Evolutionary conservation across 2,888 invertebrate species (phyloP).

Genomic region (Diarsia mendica): DNA sequence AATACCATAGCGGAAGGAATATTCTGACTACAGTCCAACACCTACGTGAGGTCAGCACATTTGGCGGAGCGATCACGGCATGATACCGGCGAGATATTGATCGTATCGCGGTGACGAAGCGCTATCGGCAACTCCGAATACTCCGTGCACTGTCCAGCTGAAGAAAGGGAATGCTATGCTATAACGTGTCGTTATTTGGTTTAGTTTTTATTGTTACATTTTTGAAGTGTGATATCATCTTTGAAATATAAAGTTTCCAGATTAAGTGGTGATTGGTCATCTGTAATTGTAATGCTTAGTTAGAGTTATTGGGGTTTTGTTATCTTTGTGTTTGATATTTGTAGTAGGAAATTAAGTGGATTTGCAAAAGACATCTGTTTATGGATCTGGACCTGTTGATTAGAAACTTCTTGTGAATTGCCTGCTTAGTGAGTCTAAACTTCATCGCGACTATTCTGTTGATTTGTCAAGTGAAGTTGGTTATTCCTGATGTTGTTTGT

Average conservation of each 20-base stretch:
- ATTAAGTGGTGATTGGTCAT: constrained; percentile 49
- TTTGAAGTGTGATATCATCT: constrained; percentile 69
- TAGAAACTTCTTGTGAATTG: constrained; percentile 14
- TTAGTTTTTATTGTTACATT: constrained; percentile 74
- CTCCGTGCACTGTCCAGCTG: constrained; percentile 83
- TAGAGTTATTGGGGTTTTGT: constrained; percentile 23
- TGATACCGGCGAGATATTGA: constrained; percentile 88
- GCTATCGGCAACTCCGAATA: constrained; percentile 83
- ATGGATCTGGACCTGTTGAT: constrained; percentile 23
- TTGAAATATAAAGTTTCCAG: constrained; percentile 68
- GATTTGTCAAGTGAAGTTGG: constrained; percentile 5
- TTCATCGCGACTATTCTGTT: constrained; percentile 5
- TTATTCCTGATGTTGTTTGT: too few species aligned
- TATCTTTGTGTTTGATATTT: constrained; percentile 35
- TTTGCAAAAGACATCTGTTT: constrained; percentile 10
- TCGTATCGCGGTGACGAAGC: constrained; percentile 87
- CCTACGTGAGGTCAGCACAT: constrained; percentile 88
- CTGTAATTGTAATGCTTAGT: constrained; percentile 33
- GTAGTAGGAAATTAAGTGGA: constrained; percentile 1
- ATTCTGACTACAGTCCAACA: constrained; percentile 81
- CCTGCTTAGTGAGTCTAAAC: neutral
- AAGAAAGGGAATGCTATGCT: constrained; percentile 82
- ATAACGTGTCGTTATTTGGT: constrained; percentile 80
- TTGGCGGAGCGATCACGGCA: constrained; percentile 86
- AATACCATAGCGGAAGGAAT: constrained; percentile 77